Evolutionary conservation across 2,888 invertebrate species (phyloP).

Genomic region (Ctena decussata): DNA sequence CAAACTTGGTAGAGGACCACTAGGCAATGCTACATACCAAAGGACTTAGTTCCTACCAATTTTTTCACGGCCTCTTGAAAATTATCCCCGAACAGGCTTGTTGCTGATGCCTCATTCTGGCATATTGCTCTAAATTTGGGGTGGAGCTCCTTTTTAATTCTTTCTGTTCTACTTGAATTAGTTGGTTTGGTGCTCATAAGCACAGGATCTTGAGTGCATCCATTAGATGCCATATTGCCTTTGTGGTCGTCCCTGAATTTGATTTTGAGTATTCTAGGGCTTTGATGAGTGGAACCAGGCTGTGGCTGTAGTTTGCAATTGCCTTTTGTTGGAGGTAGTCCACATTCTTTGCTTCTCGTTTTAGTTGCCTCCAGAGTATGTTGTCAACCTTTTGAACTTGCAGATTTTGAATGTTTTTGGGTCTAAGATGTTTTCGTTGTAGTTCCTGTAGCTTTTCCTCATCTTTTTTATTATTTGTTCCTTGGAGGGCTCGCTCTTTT

Average conservation of each 20-base stretch:
- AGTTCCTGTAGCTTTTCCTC: background rate
- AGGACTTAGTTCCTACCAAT: background rate
- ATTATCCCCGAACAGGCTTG: background rate
- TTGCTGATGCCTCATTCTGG: background rate
- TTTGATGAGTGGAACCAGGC: background rate
- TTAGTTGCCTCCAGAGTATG: background rate
- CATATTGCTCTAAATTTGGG: background rate
- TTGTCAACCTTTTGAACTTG: background rate
- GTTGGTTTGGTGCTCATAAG: background rate
- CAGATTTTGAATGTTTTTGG: background rate
- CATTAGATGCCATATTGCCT: background rate
- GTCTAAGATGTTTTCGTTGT: background rate
- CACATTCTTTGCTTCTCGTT: background rate
- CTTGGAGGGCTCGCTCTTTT: no score
- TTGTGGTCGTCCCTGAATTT: background rate
- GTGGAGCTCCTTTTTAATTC: background rate
- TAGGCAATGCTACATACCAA: no score
- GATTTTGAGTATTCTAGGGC: background rate
- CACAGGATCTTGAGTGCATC: background rate
- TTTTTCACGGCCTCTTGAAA: background rate
- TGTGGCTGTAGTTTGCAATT: background rate
- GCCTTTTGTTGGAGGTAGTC: background rate
- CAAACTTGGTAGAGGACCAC: no score
- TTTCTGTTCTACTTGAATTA: background rate
- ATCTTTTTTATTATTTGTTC: no score